Base-by-base conservation (phyloP, 2,797 vertebrate species). In the Tachyglossus aculeatus region DNA sequence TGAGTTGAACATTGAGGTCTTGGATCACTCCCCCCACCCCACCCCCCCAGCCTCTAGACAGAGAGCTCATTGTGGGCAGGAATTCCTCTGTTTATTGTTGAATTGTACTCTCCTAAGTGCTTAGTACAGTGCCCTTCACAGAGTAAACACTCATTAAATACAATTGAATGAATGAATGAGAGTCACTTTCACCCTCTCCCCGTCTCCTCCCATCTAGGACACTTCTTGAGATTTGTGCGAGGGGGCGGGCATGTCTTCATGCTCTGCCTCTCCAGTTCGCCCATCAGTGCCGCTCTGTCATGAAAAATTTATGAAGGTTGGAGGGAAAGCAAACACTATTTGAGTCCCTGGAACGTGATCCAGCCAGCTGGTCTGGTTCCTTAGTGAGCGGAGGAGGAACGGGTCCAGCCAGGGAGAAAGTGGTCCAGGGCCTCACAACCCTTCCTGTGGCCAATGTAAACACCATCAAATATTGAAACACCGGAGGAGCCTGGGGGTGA, bases 361-460 rank as follows among this genome's bases (percentile, higher is more conserved):
- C 38, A 47, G 62, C 57, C 51, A 47, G 32, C 65, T 64, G 61
- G 52, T 70, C 24, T 53, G 51, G 32, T 59, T 11, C 58, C 70
- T 25, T 1, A 53, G 27, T 29, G 41, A 55, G 44, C 8, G 31
- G 59, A 61, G 7, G 61, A 58, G 59, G 55, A 73, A 40, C 7
- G 14, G 33, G 15, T 39, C n/a, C 43, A 39, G 38, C n/a, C 37
- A 39, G 24, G 18, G 27, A 70, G 57, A 67, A 24, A 56, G 38
- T 43, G 40, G 55, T 58, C 34, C 14, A 13, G 76, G 24, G 29
- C 34, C 64, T 7, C 8, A 9, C 16, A 32, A 73, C 45, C 21
- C 69, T 61, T 71, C 38, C 11, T 47, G 31, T 10, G 16, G 51
- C 67, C 59, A 60, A 45, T 34, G 11, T 6, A 0, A 48, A 53